A percentile compares a stretch with the other conserved stretches of the same genome.
Conservation (phyloP, 1,140 invertebrate genomes). For the Lamellibrachia luymesi region DNA sequence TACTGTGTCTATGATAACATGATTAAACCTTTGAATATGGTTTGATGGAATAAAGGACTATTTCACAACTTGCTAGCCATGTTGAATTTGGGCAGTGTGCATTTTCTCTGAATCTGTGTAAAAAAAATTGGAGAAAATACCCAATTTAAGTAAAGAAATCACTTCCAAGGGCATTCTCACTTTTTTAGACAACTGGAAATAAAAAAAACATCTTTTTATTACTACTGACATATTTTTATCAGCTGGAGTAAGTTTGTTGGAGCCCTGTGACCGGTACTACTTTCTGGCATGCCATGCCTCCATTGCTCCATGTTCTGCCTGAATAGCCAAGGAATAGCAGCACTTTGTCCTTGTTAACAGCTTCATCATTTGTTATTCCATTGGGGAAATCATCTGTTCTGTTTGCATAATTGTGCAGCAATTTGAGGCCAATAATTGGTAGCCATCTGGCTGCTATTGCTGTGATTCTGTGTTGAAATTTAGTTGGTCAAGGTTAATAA, state of each 20-base stretch:
- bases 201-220: not conserved
- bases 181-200: not conserved
- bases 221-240: not conserved
- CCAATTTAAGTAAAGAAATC: not conserved
- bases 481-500: not conserved
- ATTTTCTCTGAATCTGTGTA: not conserved
- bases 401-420: not conserved
- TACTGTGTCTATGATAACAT: too few relatives aligned
- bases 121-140: not conserved
- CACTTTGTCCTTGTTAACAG: not conserved
- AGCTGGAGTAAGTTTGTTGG: not conserved
- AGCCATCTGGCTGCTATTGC: not conserved
- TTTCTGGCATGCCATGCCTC: not conserved
- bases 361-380: not conserved
- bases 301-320: not conserved
- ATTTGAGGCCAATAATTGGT: not conserved
- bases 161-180: not conserved
- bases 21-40: too few relatives aligned
- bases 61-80: not conserved
- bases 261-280: not conserved
- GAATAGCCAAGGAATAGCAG: not conserved
- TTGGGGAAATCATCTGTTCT: not conserved
- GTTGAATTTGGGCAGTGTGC: not conserved
- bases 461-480: not conserved
- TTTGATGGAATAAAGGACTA: too few relatives aligned